A percentile compares a stretch with the other conserved stretches of the same genome.
These are phyloP conservation scores for Dasypogon diadema DNA, from an alignment of 2,888 invertebrate genomes.

Conservation along the genomic window DNA sequence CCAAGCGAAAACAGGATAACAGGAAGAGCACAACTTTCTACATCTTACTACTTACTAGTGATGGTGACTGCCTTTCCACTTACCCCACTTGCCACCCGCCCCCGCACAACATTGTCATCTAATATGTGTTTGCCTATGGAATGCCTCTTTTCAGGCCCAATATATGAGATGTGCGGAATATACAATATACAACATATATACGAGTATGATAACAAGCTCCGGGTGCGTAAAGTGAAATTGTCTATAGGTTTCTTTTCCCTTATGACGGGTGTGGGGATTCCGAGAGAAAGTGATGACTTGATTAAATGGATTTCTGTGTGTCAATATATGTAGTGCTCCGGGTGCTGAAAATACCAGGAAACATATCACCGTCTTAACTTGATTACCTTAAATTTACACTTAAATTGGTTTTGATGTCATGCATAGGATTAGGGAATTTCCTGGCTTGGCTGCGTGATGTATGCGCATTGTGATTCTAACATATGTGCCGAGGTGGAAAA, in stretches of 20 bases:
- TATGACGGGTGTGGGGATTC: constrained; percentile 14
- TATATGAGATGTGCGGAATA: neutral
- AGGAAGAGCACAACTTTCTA: constrained; percentile 6
- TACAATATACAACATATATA: neutral
- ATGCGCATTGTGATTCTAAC: constrained; percentile 20
- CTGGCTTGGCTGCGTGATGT: neutral
- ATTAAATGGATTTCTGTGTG: constrained; percentile 46
- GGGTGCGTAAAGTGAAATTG: constrained; percentile 20
- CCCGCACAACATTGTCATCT: constrained; percentile 12
- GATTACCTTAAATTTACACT: constrained; percentile 48
- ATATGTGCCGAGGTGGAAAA: constrained; percentile 26
- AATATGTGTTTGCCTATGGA: constrained; percentile 23
- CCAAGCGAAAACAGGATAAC: neutral
- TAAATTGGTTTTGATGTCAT: constrained; percentile 44
- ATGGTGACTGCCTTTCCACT: too few species aligned
- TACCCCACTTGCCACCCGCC: neutral
- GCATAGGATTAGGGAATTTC: constrained; percentile 33
- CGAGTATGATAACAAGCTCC: neutral
- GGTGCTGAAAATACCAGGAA: constrained; percentile 28
- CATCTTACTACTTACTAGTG: constrained; percentile 21
- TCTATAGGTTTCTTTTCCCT: constrained; percentile 27
- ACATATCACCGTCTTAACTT: constrained; percentile 45
- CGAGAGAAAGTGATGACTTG: constrained; percentile 43
- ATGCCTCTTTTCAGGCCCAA: constrained; percentile 19
- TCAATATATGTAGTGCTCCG: constrained; percentile 40